Conservation (phyloP, 2,797 vertebrate species). For the Sus cebifrons region DNA sequence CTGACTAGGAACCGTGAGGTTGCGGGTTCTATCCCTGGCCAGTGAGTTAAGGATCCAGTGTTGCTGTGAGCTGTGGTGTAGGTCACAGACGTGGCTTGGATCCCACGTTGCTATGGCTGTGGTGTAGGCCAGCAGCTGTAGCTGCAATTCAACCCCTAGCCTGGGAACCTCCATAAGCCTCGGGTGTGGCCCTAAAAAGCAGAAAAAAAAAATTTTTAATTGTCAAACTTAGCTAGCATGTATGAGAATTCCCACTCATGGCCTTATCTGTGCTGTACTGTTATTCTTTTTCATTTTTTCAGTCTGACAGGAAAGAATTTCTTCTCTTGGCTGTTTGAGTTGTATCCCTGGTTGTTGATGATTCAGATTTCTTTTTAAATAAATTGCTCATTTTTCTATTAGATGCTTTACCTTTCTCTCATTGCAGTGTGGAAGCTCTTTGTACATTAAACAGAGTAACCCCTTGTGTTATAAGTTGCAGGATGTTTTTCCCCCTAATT, state of each 20-base stretch:
- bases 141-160: no score
- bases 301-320: slow-evolving; percentile 46
- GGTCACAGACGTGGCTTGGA: no score
- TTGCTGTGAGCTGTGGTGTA: no score
- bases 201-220: background rate
- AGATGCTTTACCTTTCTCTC: no score
- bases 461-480: slow-evolving; percentile 45
- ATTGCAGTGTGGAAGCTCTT: background rate
- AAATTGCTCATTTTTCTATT: background rate
- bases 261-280: background rate
- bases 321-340: slow-evolving; percentile 4
- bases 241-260: background rate
- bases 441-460: slow-evolving; percentile 44
- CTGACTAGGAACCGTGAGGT: no score
- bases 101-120: no score
- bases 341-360: background rate
- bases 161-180: no score
- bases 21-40: no score
- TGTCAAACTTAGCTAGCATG: background rate
- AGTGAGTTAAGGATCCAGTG: no score
- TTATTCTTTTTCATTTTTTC: slow-evolving; percentile 53
- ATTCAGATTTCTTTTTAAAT: slow-evolving; percentile 19
- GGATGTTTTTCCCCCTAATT: background rate
- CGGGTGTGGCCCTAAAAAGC: no score
- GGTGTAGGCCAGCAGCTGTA: no score